These are phyloP conservation scores for Montipora capricornis DNA, from an alignment of 64 coral and sea anemone species.

Conservation along the genomic window DNA sequence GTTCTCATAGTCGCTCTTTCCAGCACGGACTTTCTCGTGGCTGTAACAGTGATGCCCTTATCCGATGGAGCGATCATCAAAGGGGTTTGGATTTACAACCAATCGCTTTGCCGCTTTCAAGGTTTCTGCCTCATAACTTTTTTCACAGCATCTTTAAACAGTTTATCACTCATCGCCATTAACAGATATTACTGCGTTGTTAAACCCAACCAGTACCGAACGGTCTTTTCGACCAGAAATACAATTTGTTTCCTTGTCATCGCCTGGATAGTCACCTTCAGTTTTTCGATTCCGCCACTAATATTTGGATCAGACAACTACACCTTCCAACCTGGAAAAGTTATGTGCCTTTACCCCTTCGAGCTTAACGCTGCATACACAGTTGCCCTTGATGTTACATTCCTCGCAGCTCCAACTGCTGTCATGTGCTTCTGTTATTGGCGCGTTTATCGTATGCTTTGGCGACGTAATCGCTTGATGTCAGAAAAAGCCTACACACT, in stretches of 20 bases:
- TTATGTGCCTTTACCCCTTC: constrained; percentile 59
- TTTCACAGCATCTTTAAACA: constrained; percentile 65
- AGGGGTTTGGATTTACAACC: constrained; percentile 60
- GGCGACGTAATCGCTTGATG: neutral
- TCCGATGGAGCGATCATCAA: constrained; percentile 59
- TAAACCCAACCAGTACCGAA: constrained; percentile 79
- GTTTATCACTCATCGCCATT: constrained; percentile 75
- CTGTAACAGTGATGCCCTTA: constrained; percentile 65
- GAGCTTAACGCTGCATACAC: constrained; percentile 38
- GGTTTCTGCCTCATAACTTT: constrained; percentile 77
- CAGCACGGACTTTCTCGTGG: constrained; percentile 61
- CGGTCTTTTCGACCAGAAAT: constrained; percentile 62
- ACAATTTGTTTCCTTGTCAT: constrained; percentile 51
- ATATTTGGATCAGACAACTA: neutral
- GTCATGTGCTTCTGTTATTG: constrained; percentile 53
- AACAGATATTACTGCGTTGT: constrained; percentile 93
- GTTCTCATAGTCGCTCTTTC: constrained; percentile 74
- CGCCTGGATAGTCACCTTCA: constrained; percentile 3
- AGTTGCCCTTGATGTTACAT: neutral
- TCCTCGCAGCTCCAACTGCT: constrained; percentile 26
- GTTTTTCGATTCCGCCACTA: neutral
- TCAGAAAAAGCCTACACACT: neutral
- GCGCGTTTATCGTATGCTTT: constrained; percentile 34
- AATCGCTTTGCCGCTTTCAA: constrained; percentile 65
- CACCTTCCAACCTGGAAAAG: constrained; percentile 35